Percentiles rank a stretch among this genome's conserved stretches.
These are phyloP conservation scores for Charanyca ferruginea DNA, from an alignment of 2,888 invertebrate species.

Conservation along the genomic window DNA sequence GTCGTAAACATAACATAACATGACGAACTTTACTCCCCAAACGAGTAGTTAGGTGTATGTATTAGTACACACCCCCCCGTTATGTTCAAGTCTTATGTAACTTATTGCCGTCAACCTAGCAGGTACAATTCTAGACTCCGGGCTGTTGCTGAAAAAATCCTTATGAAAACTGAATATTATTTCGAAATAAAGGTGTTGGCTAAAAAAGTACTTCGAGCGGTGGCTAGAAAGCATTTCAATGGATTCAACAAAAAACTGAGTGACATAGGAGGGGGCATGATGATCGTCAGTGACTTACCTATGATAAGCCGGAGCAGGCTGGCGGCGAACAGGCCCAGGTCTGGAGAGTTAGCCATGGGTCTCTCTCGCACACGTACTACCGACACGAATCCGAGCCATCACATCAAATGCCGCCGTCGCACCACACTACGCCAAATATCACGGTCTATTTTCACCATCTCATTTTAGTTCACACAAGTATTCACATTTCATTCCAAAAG, in stretches of 20 bases:
- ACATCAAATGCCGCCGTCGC: constrained; percentile 73
- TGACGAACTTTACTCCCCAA: background rate
- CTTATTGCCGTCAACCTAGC: no score
- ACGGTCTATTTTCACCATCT: constrained; percentile 32
- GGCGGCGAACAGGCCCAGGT: constrained; percentile 91
- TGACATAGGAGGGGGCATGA: background rate
- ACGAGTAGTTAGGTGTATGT: background rate
- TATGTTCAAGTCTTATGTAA: background rate
- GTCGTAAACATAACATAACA: background rate
- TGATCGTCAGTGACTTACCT: constrained; percentile 85
- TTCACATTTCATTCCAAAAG: constrained; percentile 21
- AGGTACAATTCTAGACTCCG: no score
- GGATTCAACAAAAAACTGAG: background rate
- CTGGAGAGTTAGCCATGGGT: constrained; percentile 92
- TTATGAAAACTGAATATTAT: background rate
- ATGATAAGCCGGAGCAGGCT: constrained; percentile 92
- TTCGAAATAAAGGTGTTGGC: background rate
- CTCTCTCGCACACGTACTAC: constrained; percentile 78
- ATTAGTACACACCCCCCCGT: background rate
- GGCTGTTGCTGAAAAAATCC: no score
- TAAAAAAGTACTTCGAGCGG: background rate
- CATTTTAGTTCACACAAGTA: constrained; percentile 21
- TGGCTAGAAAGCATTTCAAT: background rate
- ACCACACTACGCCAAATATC: constrained; percentile 50
- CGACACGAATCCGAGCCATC: constrained; percentile 81